Conservation (phyloP, 2,888 invertebrate genomes). For the Biston betularia region DNA sequence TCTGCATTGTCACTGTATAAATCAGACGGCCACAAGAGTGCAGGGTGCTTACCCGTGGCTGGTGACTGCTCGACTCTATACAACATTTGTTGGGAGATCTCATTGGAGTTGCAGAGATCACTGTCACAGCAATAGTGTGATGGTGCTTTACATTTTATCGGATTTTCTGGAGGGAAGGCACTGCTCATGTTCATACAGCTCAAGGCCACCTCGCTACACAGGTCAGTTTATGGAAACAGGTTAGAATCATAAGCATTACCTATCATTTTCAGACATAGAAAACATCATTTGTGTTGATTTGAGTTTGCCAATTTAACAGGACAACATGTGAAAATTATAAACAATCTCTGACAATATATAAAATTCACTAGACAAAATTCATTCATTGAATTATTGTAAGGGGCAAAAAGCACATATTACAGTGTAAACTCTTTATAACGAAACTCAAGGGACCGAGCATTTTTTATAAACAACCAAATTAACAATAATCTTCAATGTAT, state of each 20-base stretch:
- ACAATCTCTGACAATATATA: no score
- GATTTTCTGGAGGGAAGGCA: constrained; percentile 85
- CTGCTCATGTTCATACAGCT: constrained; percentile 82
- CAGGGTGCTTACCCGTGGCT: constrained; percentile 73
- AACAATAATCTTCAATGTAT: no score
- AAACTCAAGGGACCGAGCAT: no score
- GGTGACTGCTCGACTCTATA: constrained; percentile 66
- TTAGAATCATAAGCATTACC: constrained; percentile 56
- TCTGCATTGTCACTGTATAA: constrained; percentile 71
- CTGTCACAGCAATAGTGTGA: constrained; percentile 78
- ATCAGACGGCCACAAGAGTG: constrained; percentile 72
- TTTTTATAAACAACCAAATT: no score
- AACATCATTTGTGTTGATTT: constrained; percentile 67
- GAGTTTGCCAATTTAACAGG: constrained; percentile 65
- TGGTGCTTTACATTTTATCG: constrained; percentile 72
- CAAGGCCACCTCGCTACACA: constrained; percentile 81
- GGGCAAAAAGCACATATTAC: no score
- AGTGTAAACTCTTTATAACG: no score
- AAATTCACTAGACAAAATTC: no score
- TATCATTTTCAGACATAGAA: constrained; percentile 32
- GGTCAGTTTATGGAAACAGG: constrained; percentile 70
- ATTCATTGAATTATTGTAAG: no score
- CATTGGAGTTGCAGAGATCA: constrained; percentile 79
- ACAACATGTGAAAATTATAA: not conserved
- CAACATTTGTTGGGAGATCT: constrained; percentile 67